A percentile compares a stretch with the other conserved stretches of the same genome.
Conservation (phyloP, 2,888 invertebrate genomes). For the Hemicrepidius hirtus region DNA sequence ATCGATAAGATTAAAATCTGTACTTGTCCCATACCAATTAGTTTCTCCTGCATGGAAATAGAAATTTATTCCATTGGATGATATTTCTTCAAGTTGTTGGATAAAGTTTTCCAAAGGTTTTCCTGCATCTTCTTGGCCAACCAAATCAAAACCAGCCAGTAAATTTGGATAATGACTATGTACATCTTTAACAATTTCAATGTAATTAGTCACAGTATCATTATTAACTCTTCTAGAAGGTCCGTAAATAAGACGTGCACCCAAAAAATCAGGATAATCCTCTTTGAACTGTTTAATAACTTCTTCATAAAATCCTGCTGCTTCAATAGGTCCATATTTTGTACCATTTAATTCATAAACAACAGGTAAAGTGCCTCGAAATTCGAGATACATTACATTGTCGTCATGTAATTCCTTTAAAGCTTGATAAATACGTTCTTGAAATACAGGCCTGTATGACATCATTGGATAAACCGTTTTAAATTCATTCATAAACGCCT, state of each 20-base stretch:
- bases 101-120: slow-evolving; percentile 78
- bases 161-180: slow-evolving; percentile 76
- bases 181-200: slow-evolving; percentile 61
- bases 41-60: slow-evolving; percentile 79
- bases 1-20: slow-evolving; percentile 85
- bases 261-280: slow-evolving; percentile 76
- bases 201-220: slow-evolving; percentile 63
- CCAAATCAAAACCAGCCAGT: slow-evolving; percentile 87
- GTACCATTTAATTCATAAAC: slow-evolving; percentile 76
- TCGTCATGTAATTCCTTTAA: slow-evolving; percentile 77
- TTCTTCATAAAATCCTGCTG: slow-evolving; percentile 72
- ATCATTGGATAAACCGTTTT: slow-evolving; percentile 71
- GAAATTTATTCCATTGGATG: slow-evolving; percentile 59
- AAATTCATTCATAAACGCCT: slow-evolving; percentile 65
- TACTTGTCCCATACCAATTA: slow-evolving; percentile 80
- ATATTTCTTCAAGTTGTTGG: slow-evolving; percentile 73
- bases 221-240: slow-evolving; percentile 72
- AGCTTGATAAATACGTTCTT: slow-evolving; percentile 75
- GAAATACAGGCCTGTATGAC: slow-evolving; percentile 75
- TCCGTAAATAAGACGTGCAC: slow-evolving; percentile 77
- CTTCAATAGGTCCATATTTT: slow-evolving; percentile 70
- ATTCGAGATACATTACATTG: slow-evolving; percentile 78
- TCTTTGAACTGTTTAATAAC: slow-evolving; percentile 73
- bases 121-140: slow-evolving; percentile 86
- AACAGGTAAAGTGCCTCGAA: slow-evolving; percentile 74